Percentiles rank a stretch among this genome's conserved stretches.
These are phyloP conservation scores for Petrocephalus zakoni DNA, from an alignment of 2,113 vertebrate genomes.

Conservation along the genomic window DNA sequence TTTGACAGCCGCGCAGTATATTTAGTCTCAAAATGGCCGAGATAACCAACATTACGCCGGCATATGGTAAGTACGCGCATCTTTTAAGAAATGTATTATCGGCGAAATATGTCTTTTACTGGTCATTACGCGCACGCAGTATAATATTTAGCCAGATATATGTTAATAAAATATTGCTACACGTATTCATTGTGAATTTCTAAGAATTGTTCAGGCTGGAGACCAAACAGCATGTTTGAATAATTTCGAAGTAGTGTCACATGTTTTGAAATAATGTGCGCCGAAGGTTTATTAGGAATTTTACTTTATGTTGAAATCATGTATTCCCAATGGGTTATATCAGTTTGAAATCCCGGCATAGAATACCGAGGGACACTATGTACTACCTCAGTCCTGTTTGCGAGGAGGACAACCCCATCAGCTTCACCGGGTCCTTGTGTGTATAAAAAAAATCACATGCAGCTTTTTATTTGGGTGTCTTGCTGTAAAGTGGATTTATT, in stretches of 20 bases:
- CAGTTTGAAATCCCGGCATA: neutral
- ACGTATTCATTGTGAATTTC: neutral
- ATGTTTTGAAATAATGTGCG: neutral
- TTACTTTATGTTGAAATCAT: neutral
- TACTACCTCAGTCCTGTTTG: neutral
- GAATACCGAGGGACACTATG: neutral
- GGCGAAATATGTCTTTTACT: neutral
- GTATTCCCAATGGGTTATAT: neutral
- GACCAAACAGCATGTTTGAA: neutral
- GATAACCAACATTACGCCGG: constrained; percentile 37
- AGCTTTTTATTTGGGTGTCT: neutral
- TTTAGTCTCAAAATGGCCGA: constrained; percentile 45
- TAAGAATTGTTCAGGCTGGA: neutral
- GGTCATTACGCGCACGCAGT: neutral
- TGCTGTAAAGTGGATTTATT: neutral
- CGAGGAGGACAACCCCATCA: neutral
- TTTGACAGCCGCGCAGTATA: constrained; percentile 12
- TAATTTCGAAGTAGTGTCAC: neutral
- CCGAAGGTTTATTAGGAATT: neutral
- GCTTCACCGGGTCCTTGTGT: neutral
- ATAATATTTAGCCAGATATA: neutral
- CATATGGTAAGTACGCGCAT: constrained; percentile 40
- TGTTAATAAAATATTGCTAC: neutral
- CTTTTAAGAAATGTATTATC: neutral
- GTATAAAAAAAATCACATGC: neutral